Percentiles rank a stretch among this genome's conserved stretches.
These are phyloP conservation scores for Leuciscus idus DNA, from an alignment of 2,113 vertebrate genomes.

Conservation along the genomic window DNA sequence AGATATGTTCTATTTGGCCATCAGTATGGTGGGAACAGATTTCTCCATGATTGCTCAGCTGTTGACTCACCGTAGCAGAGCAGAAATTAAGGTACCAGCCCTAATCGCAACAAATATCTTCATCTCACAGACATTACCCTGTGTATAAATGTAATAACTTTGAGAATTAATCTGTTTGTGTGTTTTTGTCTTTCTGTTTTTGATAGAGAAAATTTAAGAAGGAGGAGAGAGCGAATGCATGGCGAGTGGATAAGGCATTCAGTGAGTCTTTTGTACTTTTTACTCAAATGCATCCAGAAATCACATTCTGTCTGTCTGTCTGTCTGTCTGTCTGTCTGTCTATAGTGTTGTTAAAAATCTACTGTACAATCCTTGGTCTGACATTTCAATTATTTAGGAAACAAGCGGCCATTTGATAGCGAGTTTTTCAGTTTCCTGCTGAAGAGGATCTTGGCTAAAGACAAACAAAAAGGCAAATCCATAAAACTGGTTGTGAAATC, in stretches of 20 bases:
- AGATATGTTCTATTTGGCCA: slow-evolving; percentile 89
- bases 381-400: slow-evolving; percentile 26
- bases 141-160: neutral
- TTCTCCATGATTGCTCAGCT: slow-evolving; percentile 86
- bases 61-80: slow-evolving; percentile 83
- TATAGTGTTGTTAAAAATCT: neutral
- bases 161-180: neutral
- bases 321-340: neutral
- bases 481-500: slow-evolving; percentile 46
- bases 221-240: slow-evolving; percentile 84
- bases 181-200: neutral
- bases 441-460: slow-evolving; percentile 50
- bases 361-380: slow-evolving; percentile 35
- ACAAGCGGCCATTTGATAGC: slow-evolving; percentile 52
- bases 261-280: slow-evolving; percentile 73
- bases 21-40: slow-evolving; percentile 91
- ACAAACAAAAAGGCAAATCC: slow-evolving; percentile 49
- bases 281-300: neutral
- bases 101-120: neutral
- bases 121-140: neutral
- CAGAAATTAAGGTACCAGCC: slow-evolving; percentile 84
- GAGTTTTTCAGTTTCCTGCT: slow-evolving; percentile 55
- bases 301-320: too few species aligned
- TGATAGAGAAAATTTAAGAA: slow-evolving; percentile 87
- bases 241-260: slow-evolving; percentile 90